phyloP scores from a whole-genome alignment of 2,113 vertebrate genomes.

The Spermophilus dauricus region DNA sequence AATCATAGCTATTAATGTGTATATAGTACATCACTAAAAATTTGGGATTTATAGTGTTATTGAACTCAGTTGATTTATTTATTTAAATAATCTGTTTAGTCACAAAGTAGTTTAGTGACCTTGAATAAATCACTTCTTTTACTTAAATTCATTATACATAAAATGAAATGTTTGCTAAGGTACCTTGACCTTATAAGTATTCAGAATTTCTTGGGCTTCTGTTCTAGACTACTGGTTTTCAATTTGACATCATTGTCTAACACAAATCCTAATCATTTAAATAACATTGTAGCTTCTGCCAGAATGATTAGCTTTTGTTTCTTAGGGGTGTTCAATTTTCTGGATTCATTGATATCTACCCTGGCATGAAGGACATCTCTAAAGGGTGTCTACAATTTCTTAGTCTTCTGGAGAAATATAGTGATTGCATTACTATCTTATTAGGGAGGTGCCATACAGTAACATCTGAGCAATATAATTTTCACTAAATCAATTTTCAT shows the following conservation, averaged over 20 bases:
- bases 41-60: neutral
- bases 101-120: neutral
- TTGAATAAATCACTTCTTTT: neutral
- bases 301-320: neutral
- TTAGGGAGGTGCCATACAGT: neutral
- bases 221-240: neutral
- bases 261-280: neutral
- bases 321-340: neutral
- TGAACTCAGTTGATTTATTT: slow-evolving; percentile 19
- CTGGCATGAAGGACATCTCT: neutral
- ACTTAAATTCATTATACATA: neutral
- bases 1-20: neutral
- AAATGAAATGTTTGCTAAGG: neutral
- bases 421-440: neutral
- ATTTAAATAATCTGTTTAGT: slow-evolving; percentile 12
- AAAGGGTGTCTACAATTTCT: neutral
- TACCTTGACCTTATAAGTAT: neutral
- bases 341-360: neutral
- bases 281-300: neutral
- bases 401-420: neutral
- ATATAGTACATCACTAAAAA: neutral
- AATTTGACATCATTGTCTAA: slow-evolving; percentile 47
- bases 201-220: neutral
- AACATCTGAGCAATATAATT: slow-evolving; percentile 16
- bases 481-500: slow-evolving; percentile 31